Evolutionary conservation across 2,888 invertebrate species (phyloP).

Genomic region (Cataglyphis albicans): DNA sequence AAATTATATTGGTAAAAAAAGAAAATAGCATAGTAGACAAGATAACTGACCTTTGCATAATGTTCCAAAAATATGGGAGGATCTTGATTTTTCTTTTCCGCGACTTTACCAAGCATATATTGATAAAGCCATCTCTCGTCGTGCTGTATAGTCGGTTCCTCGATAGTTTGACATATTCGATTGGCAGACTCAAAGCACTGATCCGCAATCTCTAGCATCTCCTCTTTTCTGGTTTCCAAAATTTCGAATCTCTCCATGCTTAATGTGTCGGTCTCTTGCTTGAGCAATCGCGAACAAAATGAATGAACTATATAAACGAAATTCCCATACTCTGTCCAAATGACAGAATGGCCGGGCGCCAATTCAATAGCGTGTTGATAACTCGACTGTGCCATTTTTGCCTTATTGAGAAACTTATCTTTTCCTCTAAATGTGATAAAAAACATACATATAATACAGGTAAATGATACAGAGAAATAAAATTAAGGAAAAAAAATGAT

Average conservation of each 20-base stretch:
- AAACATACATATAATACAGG: neutral
- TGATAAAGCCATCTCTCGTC: slow-evolving; percentile 97
- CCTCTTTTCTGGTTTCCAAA: slow-evolving; percentile 92
- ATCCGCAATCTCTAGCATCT: slow-evolving; percentile 92
- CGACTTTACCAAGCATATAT: slow-evolving; percentile 98
- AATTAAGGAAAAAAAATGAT: slow-evolving; percentile 65
- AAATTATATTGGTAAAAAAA: slow-evolving; percentile 17
- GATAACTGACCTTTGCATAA: slow-evolving; percentile 89
- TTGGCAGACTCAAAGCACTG: slow-evolving; percentile 92
- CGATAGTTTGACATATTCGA: slow-evolving; percentile 87
- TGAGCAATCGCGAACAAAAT: slow-evolving; percentile 94
- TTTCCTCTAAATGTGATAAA: slow-evolving; percentile 84
- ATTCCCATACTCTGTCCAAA: slow-evolving; percentile 97
- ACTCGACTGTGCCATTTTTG: slow-evolving; percentile 92
- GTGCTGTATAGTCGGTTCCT: slow-evolving; percentile 88
- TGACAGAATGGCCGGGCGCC: slow-evolving; percentile 90
- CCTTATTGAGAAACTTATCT: slow-evolving; percentile 90
- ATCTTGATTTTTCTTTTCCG: slow-evolving; percentile 93
- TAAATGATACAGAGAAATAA: neutral
- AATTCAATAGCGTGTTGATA: slow-evolving; percentile 93
- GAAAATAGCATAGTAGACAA: slow-evolving; percentile 35
- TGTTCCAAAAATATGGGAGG: slow-evolving; percentile 92
- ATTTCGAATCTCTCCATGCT: slow-evolving; percentile 92
- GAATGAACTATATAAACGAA: slow-evolving; percentile 96
- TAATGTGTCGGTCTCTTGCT: slow-evolving; percentile 92